phyloP scores from a whole-genome alignment of 1,140 invertebrate species.

The Thereuonema tuberculata region DNA sequence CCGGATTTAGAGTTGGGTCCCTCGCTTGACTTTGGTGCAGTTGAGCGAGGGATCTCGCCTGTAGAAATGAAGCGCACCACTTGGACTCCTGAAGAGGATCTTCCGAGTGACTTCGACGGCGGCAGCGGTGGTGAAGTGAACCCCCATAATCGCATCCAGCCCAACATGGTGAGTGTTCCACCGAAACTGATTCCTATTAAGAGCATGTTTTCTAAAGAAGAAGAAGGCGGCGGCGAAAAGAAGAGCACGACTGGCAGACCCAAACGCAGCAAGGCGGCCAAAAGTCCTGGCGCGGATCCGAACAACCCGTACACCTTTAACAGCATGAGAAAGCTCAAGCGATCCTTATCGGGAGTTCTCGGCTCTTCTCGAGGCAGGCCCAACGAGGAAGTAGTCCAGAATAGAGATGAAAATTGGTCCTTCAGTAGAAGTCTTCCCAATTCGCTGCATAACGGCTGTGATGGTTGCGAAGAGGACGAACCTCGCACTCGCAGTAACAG shows the following conservation, averaged over 20 bases:
- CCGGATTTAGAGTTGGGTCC: background rate
- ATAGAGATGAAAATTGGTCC: slow-evolving; percentile 35
- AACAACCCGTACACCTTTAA: slow-evolving; percentile 14
- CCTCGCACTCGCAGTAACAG: slow-evolving; percentile 13
- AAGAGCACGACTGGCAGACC: slow-evolving; percentile 18
- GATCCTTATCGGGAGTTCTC: slow-evolving; percentile 51
- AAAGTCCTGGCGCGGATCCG: slow-evolving; percentile 8
- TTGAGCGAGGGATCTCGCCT: slow-evolving; percentile 2
- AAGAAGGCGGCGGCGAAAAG: slow-evolving; percentile 52
- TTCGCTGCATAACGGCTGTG: slow-evolving; percentile 48
- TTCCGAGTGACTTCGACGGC: slow-evolving; percentile 38
- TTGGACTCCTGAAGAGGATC: slow-evolving; percentile 70
- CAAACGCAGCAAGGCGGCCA: slow-evolving; percentile 12
- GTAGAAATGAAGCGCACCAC: slow-evolving; percentile 11
- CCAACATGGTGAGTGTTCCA: slow-evolving; percentile 22
- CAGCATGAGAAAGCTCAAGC: slow-evolving; percentile 29
- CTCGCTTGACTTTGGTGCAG: background rate
- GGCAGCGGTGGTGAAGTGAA: background rate
- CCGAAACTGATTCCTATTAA: slow-evolving; percentile 46
- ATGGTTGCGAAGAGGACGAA: slow-evolving; percentile 14
- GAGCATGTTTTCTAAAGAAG: slow-evolving; percentile 53
- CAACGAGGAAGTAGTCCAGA: slow-evolving; percentile 6
- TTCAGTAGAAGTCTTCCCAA: slow-evolving; percentile 61
- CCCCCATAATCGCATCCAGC: background rate
- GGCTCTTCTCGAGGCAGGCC: slow-evolving; percentile 22